phyloP scores from a whole-genome alignment of 2,797 vertebrate genomes.

The Brotula barbata region DNA sequence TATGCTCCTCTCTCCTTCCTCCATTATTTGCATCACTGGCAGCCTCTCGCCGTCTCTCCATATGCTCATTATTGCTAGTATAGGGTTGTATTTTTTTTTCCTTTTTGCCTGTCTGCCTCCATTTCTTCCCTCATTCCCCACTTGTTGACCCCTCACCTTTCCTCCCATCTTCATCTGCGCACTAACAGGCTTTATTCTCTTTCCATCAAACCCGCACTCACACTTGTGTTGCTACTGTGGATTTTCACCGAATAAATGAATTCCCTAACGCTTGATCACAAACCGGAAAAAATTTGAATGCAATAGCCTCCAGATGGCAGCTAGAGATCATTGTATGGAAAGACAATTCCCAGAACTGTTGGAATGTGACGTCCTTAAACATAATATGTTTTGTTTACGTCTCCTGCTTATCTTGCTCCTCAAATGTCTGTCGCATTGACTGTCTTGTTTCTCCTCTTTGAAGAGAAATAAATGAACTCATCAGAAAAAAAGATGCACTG shows the following conservation, averaged over 20 bases:
- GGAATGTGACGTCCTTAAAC: not conserved
- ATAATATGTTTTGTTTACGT: too few relatives aligned
- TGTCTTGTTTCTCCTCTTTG: too few relatives aligned
- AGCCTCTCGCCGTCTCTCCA: not conserved
- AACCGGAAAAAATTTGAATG: not conserved
- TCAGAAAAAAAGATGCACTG: too few relatives aligned
- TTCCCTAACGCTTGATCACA: not conserved
- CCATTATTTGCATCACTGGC: not conserved
- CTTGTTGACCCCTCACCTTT: conserved; percentile 25
- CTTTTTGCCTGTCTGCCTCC: too few relatives aligned
- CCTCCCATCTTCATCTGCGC: conserved; percentile 1
- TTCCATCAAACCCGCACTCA: not conserved
- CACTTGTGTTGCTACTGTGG: too few relatives aligned
- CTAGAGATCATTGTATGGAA: not conserved
- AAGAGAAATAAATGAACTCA: too few relatives aligned
- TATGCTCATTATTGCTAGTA: conserved; percentile 1
- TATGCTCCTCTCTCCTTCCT: not conserved
- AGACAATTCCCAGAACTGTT: not conserved
- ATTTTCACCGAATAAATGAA: not conserved
- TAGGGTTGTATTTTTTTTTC: too few relatives aligned
- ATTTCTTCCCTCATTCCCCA: not conserved
- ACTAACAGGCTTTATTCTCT: not conserved
- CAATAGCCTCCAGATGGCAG: not conserved
- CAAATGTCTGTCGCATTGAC: too few relatives aligned
- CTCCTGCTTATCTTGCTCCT: too few relatives aligned